Conservation (phyloP, 2,113 vertebrate genomes). For the Dasyurus viverrinus region DNA sequence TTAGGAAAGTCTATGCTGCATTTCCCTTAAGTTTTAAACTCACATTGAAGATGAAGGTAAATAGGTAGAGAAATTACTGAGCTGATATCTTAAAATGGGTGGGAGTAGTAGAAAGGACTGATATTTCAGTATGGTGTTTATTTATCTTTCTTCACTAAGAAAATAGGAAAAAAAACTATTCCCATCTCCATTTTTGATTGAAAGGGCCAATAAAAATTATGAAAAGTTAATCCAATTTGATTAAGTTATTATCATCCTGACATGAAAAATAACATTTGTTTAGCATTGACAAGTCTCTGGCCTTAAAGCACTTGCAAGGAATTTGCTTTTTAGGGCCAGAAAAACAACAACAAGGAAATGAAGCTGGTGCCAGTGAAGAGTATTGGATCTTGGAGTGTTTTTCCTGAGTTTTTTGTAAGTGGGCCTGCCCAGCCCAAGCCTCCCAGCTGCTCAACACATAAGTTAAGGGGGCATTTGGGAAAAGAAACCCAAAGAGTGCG, state of each 20-base stretch:
- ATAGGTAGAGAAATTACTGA: neutral
- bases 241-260: slow-evolving; percentile 68
- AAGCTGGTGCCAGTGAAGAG: neutral
- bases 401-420: neutral
- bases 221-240: slow-evolving; percentile 71
- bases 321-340: slow-evolving; percentile 69
- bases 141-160: slow-evolving; percentile 64
- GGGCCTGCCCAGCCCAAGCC: neutral
- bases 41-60: neutral
- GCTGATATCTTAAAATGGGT: neutral
- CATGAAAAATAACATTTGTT: slow-evolving; percentile 70
- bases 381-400: slow-evolving; percentile 37
- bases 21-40: neutral
- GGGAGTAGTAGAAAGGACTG: neutral
- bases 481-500: slow-evolving; percentile 12
- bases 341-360: slow-evolving; percentile 63
- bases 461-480: slow-evolving; percentile 14
- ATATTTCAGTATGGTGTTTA: slow-evolving; percentile 22
- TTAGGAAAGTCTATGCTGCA: neutral
- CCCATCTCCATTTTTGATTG: slow-evolving; percentile 57
- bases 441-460: neutral
- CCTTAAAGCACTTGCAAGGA: slow-evolving; percentile 66
- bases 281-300: slow-evolving; percentile 55
- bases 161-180: slow-evolving; percentile 55
- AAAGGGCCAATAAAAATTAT: slow-evolving; percentile 71